Evolutionary conservation across 2,797 vertebrate genomes (phyloP), one percentile per base, ranked within the genome.

Genomic region (Phrynocephalus guinanensis): DNA sequence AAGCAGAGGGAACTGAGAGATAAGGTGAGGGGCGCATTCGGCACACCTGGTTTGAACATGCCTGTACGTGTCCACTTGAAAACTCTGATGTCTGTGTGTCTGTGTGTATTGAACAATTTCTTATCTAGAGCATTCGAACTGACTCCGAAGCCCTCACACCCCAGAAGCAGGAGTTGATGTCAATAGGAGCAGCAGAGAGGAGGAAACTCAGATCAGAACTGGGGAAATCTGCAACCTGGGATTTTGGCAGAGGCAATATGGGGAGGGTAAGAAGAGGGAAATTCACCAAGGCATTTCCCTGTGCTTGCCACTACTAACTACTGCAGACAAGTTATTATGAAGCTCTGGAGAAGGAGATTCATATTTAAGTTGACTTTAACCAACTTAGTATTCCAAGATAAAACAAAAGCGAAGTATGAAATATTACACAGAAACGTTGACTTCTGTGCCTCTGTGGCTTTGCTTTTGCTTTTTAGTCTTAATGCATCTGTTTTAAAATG

Each of bases 1-100:
- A 98, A 97, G 86, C 97, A 98, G 70, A 96, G 97, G 79, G 98
- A 98, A 85, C 94, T 97, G 50, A 82, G 94, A 81, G 97, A 98
- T 76, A 97, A 96, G 89, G 96, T 92, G 78, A 95, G 91, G 56
- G 92, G 78, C 52, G 0, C 2, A 67, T 70, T 1, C 26, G 48
- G 0, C 70, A 13, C 0, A 38, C 1, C 0, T 63, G 38, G 30
- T 3, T 11, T 89, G 20, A 86, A 82, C 88, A 0, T 84, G 84
- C 89, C n/a, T 73, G 24, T 71, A 10, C 89, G 24, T 86, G 6
- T 70, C 60, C 90, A 89, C 50, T 52, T 52, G 52, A 78, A 92
- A 91, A 88, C 15, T 60, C 44, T 80, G 79, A 52, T 48, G 84
- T 71, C 68, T 13, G 10, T 66, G 44, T 82, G 26, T 50, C 71